Base-by-base conservation (phyloP, 2,888 invertebrate genomes). In the Tenthredo amoena region DNA sequence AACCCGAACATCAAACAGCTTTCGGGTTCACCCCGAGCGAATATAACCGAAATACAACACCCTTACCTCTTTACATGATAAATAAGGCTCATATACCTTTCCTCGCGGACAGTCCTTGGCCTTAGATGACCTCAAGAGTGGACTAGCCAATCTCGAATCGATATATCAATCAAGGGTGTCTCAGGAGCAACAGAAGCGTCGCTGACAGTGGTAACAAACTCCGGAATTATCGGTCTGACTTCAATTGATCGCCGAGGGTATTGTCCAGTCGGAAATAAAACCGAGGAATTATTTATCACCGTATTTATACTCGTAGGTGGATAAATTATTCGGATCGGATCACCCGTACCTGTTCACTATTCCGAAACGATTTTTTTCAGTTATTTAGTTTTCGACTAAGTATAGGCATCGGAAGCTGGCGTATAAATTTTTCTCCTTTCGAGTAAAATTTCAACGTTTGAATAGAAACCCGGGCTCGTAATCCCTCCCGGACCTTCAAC, bases 401-500 rank as follows among this genome's bases (percentile, higher is more conserved):
- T 9, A n/a, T 0, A 58, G 21, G 21, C 21, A n/a, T 0, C 1
- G 9, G 21, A 47, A 47, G 15, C 15, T 47, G 15, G 50, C 9
- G 58, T 7, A 58, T 43, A 10, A 43, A 10, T 40, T 43, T 43
- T 12, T 10, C 10, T 43, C 12, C 10, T 47, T 47, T 15, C 12
- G 34, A 68, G 68, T 34, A 68, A 68, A 68, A 68, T 34, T 68
- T 34, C 34, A 18, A 31, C 15, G 26, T 5, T 62, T 18, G 26
- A 62, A 62, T 62, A 18, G 34, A 18, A 34, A 15, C 34, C 68
- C 1, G 68, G 34, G 3, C 43, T n/a, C 40, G 74, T 43, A 72
- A 74, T 74, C 43, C 74, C 74, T 40, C 74, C 74, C 74, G 74
- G 43, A 74, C 74, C 74, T 72, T 26, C 21, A 15, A 74, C 43